These are phyloP conservation scores for Epinephelus moara DNA, from an alignment of 2,113 vertebrate species.

Conservation along the genomic window DNA sequence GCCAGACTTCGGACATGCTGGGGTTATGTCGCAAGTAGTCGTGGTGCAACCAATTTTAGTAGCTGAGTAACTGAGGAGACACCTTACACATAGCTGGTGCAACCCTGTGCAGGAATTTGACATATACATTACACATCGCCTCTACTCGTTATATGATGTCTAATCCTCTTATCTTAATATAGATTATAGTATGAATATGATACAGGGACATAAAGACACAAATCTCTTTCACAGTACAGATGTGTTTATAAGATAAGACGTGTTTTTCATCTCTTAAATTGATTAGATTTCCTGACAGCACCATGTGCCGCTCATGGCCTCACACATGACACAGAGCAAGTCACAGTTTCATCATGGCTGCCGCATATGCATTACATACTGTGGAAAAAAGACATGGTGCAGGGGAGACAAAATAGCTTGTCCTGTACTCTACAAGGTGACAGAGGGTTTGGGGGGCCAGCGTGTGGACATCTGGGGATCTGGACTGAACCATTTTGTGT, in stretches of 20 bases:
- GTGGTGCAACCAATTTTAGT: no score
- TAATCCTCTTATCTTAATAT: no score
- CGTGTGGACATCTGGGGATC: neutral
- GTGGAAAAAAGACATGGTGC: neutral
- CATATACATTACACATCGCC: no score
- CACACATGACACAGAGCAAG: neutral
- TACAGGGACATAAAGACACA: neutral
- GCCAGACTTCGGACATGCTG: no score
- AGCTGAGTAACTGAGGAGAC: no score
- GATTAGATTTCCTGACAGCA: neutral
- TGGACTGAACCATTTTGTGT: conserved; percentile 12
- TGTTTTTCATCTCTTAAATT: neutral
- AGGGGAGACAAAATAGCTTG: neutral
- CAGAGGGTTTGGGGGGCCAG: neutral
- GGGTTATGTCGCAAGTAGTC: no score
- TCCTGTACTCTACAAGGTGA: neutral
- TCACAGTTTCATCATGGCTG: neutral
- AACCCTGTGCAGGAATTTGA: no score
- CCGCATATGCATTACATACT: neutral
- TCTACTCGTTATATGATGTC: no score
- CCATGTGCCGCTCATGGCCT: conserved; percentile 2
- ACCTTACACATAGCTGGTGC: no score
- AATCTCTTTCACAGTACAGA: neutral
- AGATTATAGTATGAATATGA: neutral
- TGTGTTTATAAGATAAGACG: neutral